Percentiles rank a stretch among this genome's conserved stretches.
phyloP scores from a whole-genome alignment of 2,888 invertebrate species.

The Diabrotica balteata region DNA sequence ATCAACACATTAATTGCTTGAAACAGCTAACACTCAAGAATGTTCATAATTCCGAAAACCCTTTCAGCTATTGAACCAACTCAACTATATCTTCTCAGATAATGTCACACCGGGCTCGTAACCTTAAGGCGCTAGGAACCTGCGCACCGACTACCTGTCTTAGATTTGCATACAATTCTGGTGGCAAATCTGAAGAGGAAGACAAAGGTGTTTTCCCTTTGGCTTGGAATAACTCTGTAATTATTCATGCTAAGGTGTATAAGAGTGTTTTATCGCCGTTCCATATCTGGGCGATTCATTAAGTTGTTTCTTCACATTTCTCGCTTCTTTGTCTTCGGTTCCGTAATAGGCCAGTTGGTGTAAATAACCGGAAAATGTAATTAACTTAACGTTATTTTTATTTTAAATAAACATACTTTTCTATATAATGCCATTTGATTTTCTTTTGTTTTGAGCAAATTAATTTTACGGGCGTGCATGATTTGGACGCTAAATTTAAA shows the following conservation, averaged over 20 bases:
- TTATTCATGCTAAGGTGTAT: conserved; percentile 19
- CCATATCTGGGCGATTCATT: conserved; percentile 20
- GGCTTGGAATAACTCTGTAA: conserved; percentile 22
- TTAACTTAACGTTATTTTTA: too few relatives aligned
- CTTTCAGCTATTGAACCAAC: conserved; percentile 9
- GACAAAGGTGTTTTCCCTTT: conserved; percentile 21
- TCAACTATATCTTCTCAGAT: conserved; percentile 6
- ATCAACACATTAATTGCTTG: too few relatives aligned
- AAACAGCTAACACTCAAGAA: neutral
- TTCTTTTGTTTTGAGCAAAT: too few relatives aligned
- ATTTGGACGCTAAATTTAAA: too few relatives aligned
- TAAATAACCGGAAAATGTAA: too few relatives aligned
- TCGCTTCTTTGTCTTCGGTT: neutral
- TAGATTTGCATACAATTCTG: conserved; percentile 20
- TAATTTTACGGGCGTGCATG: too few relatives aligned
- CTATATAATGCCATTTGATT: too few relatives aligned
- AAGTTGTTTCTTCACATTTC: conserved; percentile 17
- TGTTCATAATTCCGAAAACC: neutral
- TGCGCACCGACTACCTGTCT: neutral
- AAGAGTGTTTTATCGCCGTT: conserved; percentile 16
- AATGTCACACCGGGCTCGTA: neutral
- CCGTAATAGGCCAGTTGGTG: neutral
- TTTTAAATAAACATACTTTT: too few relatives aligned
- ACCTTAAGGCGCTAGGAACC: neutral
- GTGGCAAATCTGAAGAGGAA: conserved; percentile 19